Evolutionary conservation across 2,797 vertebrate genomes (phyloP), one percentile per base, ranked within the genome.

Genomic region (Amblyraja radiata): DNA sequence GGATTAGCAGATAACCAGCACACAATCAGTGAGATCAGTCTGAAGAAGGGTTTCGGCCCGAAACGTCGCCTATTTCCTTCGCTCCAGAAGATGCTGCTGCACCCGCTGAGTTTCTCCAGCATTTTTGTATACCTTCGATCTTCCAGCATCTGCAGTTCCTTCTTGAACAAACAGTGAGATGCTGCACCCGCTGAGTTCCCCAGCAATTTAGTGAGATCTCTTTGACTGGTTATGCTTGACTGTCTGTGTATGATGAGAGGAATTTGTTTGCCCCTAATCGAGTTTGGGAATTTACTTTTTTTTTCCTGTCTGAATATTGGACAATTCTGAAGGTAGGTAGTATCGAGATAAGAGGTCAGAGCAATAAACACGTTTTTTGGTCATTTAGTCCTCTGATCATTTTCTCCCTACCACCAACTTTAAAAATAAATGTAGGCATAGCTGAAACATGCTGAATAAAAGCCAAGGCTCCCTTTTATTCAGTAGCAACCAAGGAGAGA

Each of bases 1-100:
- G 84, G n/a, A 68, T 68, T 88, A 88, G 65, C 84, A 21, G n/a
- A 88, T 78, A 78, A 78, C n/a, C 11, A 32, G n/a, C 28, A 88
- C 13, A 23, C 65, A n/a, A n/a, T 68, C n/a, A 68, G 14, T 88
- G 58, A 65, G 11, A 65, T 65, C 84, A 32, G 32, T 32, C 32
- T 32, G 32, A 32, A 32, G 32, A 32, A 32, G 32, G 32, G 32
- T 32, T 32, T 32, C 32, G 32, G 32, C 32, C 32, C 0, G 32
- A 32, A 32, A 32, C 32, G 32, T 32, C 32, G 0, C 0, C 32
- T 32, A 32, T 32, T 32, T 32, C 32, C 32, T 32, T 32, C 32
- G 32, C 32, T 32, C 32, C 32, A 32, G 32, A 32, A 32, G 32
- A 32, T 32, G 32, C 32, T 32, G 32, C 32, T 32, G 32, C 32